Conservation (phyloP, 2,888 invertebrate genomes). For the Leucophora obtusa region DNA sequence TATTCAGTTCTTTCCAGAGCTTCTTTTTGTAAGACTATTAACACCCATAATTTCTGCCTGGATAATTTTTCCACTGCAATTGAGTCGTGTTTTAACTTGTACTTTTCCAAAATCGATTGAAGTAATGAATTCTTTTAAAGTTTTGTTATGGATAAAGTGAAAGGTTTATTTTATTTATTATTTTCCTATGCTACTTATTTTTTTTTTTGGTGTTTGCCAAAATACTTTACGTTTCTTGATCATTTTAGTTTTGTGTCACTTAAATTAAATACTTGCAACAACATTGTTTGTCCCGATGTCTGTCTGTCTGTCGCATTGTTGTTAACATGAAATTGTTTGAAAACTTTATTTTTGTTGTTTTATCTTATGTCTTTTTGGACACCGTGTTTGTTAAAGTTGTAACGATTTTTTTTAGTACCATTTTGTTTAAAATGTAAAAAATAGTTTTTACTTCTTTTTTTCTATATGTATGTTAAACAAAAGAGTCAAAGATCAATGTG, state of each 20-base stretch:
- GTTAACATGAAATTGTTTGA: slow-evolving; percentile 37
- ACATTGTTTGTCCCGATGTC: slow-evolving; percentile 23
- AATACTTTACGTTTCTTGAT: slow-evolving; percentile 22
- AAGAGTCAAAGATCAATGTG: slow-evolving; percentile 64
- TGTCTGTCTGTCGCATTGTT: slow-evolving; percentile 5
- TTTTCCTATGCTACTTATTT: not conserved
- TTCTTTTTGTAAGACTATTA: too few species aligned
- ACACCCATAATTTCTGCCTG: too few species aligned
- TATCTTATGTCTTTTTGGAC: slow-evolving; percentile 6
- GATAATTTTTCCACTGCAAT: too few species aligned
- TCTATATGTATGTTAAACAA: slow-evolving; percentile 39
- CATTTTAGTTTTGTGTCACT: slow-evolving; percentile 53
- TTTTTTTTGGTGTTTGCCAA: not conserved
- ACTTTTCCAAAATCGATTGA: too few species aligned
- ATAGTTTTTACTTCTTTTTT: slow-evolving; percentile 22
- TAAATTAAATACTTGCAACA: slow-evolving; percentile 53
- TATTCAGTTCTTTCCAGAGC: too few species aligned
- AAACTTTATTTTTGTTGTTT: slow-evolving; percentile 25
- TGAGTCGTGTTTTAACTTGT: too few species aligned
- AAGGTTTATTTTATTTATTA: not conserved
- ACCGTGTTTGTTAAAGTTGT: not conserved
- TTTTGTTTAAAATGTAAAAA: not conserved
- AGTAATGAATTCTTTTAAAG: too few species aligned
- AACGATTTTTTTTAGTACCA: not conserved
- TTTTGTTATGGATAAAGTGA: not conserved